Percentiles rank a stretch among this genome's conserved stretches.
These are phyloP conservation scores for Arizona elegans DNA, from an alignment of 2,113 vertebrate genomes.

Conservation along the genomic window DNA sequence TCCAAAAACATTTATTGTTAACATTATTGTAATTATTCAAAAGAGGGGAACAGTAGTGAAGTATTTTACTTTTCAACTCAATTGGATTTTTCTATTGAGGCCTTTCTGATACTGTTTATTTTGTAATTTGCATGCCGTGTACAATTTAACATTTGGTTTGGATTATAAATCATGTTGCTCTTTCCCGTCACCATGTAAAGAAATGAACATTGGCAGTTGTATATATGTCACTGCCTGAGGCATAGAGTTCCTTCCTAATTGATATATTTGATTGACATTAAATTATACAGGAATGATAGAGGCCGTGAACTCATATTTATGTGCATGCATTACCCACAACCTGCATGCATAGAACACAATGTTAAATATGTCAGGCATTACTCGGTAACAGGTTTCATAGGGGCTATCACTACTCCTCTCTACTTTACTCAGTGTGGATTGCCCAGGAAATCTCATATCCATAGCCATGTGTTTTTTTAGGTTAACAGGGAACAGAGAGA, in stretches of 20 bases:
- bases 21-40: neutral
- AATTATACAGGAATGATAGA: neutral
- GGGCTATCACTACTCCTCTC: neutral
- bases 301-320: neutral
- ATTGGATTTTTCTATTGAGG: neutral
- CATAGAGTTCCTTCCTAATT: neutral
- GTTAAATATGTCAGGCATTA: neutral
- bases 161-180: conserved; percentile 36
- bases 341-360: neutral
- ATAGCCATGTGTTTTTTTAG: no score
- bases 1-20: conserved; percentile 27
- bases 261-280: neutral
- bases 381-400: neutral
- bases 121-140: conserved; percentile 3
- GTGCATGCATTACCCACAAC: neutral
- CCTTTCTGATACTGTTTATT: conserved; percentile 6
- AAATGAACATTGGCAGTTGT: neutral
- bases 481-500: neutral
- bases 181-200: conserved; percentile 16
- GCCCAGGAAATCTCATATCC: neutral
- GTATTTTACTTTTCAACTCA: conserved; percentile 26
- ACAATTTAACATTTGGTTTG: conserved; percentile 7
- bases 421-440: neutral
- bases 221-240: neutral
- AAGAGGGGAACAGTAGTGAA: conserved; percentile 10